Evolutionary conservation across 2,797 vertebrate genomes (phyloP).

Genomic region (Lateolabrax maculatus): DNA sequence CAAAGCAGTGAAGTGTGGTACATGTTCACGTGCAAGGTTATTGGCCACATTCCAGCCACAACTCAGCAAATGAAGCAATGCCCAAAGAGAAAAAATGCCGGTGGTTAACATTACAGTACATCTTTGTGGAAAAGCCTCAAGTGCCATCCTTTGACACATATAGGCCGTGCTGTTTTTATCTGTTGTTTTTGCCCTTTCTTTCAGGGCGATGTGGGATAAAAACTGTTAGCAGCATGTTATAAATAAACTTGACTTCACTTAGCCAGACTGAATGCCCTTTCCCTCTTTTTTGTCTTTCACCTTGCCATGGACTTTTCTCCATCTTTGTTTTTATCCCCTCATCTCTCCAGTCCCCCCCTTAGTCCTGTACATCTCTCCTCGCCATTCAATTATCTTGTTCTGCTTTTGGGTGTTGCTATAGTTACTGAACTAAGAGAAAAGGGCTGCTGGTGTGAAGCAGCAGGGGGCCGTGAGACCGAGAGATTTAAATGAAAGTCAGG

Average conservation of each 20-base stretch:
- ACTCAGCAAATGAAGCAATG: slow-evolving; percentile 22
- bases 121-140: slow-evolving; percentile 13
- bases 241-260: slow-evolving; percentile 11
- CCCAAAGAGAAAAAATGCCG: slow-evolving; percentile 9
- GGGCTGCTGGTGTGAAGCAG: slow-evolving; percentile 52
- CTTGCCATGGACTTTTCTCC: neutral
- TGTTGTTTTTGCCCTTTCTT: slow-evolving; percentile 21
- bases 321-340: slow-evolving; percentile 22
- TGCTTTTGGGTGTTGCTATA: slow-evolving; percentile 72
- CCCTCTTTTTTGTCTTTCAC: neutral
- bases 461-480: slow-evolving; percentile 43
- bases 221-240: neutral
- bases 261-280: neutral
- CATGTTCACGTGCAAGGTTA: slow-evolving; percentile 29
- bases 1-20: neutral
- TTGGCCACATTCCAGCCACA: slow-evolving; percentile 39
- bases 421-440: slow-evolving; percentile 68
- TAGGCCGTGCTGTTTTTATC: neutral
- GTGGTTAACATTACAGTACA: neutral
- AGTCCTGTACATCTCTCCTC: slow-evolving; percentile 2
- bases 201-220: neutral
- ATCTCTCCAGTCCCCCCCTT: neutral
- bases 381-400: slow-evolving; percentile 21
- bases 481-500: slow-evolving; percentile 69
- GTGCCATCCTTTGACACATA: neutral